Percentiles rank a stretch among this genome's conserved stretches.
phyloP scores from a whole-genome alignment of 2,113 vertebrate species.

The Rhea americana region DNA sequence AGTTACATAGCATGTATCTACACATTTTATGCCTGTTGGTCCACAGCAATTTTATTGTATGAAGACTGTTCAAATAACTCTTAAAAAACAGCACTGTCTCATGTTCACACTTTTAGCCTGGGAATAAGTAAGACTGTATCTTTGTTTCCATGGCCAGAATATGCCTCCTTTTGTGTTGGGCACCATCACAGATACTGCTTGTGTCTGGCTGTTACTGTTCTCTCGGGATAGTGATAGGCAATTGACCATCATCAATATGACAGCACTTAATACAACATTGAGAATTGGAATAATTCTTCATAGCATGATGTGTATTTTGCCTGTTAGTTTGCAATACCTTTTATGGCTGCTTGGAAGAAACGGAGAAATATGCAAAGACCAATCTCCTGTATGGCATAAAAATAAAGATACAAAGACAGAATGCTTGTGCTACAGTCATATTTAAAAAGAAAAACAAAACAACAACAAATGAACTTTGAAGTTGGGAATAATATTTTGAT shows the following conservation, averaged over 20 bases:
- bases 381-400: background rate
- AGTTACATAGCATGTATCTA: background rate
- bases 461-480: background rate
- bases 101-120: background rate
- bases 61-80: background rate
- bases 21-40: background rate
- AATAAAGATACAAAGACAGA: constrained; percentile 1
- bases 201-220: background rate
- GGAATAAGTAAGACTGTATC: background rate
- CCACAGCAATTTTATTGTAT: background rate
- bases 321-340: background rate
- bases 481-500: constrained; percentile 1
- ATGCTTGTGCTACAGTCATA: background rate
- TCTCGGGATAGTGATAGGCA: background rate
- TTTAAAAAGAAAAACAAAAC: background rate
- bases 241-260: background rate
- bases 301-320: constrained; percentile 53
- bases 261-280: background rate
- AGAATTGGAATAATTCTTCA: constrained; percentile 39
- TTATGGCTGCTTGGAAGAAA: constrained; percentile 16
- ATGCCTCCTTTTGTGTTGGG: background rate
- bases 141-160: background rate
- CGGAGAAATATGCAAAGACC: constrained; percentile 1
- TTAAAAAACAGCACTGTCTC: background rate
- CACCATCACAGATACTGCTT: background rate